Conservation (phyloP, 2,888 invertebrate genomes). For the Pollenia labialis region DNA sequence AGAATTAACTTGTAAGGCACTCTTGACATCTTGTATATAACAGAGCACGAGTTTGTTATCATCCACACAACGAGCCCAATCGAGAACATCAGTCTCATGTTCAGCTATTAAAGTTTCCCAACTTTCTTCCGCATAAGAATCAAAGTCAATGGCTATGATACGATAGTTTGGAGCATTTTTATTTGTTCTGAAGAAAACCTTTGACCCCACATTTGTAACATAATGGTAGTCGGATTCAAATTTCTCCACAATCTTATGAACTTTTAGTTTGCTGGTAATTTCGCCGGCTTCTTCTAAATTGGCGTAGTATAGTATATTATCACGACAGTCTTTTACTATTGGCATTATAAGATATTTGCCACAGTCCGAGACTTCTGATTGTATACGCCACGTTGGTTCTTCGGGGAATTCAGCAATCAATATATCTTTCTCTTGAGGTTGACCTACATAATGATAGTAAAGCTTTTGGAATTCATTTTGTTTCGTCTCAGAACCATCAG, state of each 20-base stretch:
- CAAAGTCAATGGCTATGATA: constrained; percentile 92
- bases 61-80: constrained; percentile 94
- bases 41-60: constrained; percentile 93
- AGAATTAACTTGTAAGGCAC: constrained; percentile 92
- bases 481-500: constrained; percentile 96
- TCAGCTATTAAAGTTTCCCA: constrained; percentile 94
- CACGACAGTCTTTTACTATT: constrained; percentile 94
- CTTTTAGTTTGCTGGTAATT: constrained; percentile 87
- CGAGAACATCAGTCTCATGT: constrained; percentile 93
- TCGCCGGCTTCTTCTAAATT: constrained; percentile 88
- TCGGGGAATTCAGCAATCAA: constrained; percentile 95
- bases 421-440: constrained; percentile 93
- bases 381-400: constrained; percentile 95
- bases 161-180: constrained; percentile 96
- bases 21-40: constrained; percentile 98
- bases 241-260: constrained; percentile 93
- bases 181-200: constrained; percentile 95
- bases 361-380: constrained; percentile 94
- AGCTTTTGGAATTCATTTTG: constrained; percentile 96
- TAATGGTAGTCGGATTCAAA: constrained; percentile 98
- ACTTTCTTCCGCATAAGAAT: constrained; percentile 88
- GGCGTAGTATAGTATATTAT: constrained; percentile 94
- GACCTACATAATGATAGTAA: constrained; percentile 95
- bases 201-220: constrained; percentile 93
- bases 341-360: constrained; percentile 94